Conservation (phyloP, 35 echinoderm and acorn worm genomes). For the Amphiura filiformis region DNA sequence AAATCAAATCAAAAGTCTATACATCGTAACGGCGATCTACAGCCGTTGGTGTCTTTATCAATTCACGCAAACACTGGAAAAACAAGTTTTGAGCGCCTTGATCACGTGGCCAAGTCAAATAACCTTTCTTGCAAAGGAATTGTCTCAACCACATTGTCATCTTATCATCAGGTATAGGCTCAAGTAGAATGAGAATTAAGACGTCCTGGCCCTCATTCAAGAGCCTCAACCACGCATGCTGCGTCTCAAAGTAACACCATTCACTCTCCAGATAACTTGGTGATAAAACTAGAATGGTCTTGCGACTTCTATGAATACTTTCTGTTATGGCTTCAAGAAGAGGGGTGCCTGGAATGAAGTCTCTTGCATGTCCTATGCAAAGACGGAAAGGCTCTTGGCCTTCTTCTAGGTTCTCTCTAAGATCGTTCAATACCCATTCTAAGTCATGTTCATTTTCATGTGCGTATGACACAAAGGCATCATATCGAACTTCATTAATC, state of each 20-base stretch:
- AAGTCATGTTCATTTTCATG: neutral
- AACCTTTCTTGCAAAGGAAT: neutral
- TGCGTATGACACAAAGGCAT: neutral
- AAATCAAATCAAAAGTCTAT: neutral
- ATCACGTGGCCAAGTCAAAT: neutral
- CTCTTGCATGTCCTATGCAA: neutral
- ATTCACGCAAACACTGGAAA: neutral
- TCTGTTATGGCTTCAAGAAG: neutral
- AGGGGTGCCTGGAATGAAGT: neutral
- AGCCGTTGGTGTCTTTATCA: neutral
- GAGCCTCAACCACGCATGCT: neutral
- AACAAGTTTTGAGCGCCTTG: neutral
- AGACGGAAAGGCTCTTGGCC: neutral
- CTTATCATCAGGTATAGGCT: neutral
- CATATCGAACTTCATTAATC: neutral
- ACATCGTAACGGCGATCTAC: neutral
- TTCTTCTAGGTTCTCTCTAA: neutral
- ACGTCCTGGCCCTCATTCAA: neutral
- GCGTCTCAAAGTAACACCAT: conserved; percentile 7
- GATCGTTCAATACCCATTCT: neutral
- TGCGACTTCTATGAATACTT: neutral
- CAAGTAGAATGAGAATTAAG: neutral
- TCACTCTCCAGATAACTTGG: neutral
- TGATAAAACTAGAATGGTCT: neutral
- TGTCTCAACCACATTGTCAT: conserved; percentile 3